These are phyloP conservation scores for Galeopterus variegatus DNA, from an alignment of 2,113 vertebrate genomes.

Conservation along the genomic window DNA sequence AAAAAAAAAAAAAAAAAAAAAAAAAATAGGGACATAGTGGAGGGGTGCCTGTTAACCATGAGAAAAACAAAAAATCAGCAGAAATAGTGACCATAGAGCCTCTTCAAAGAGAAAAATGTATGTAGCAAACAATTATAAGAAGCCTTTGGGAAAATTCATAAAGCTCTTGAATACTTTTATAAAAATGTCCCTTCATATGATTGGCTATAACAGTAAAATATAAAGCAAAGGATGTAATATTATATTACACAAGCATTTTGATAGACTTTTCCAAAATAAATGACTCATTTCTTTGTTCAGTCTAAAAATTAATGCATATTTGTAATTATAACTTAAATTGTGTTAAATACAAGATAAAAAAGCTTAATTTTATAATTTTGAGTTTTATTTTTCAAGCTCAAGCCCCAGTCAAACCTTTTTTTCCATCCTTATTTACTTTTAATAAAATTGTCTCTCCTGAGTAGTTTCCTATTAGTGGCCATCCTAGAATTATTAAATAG, in stretches of 20 bases:
- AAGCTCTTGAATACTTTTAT: not conserved
- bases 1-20: no score
- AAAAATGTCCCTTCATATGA: not conserved
- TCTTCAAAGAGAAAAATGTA: not conserved
- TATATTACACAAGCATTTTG: not conserved
- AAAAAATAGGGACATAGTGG: not conserved
- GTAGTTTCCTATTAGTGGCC: not conserved
- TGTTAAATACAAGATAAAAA: not conserved
- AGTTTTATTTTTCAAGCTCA: constrained; percentile 50
- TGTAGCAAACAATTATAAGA: not conserved
- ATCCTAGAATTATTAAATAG: not conserved
- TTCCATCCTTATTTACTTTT: not conserved
- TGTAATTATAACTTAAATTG: constrained; percentile 24
- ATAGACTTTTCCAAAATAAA: constrained; percentile 28
- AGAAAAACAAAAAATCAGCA: not conserved
- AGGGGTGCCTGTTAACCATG: not conserved
- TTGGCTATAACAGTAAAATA: not conserved
- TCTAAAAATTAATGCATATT: constrained; percentile 16
- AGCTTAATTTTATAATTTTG: constrained; percentile 5
- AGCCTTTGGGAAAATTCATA: not conserved
- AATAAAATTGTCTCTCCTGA: not conserved
- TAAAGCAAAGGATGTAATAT: not conserved
- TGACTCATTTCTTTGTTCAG: constrained; percentile 31
- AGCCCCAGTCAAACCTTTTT: not conserved
- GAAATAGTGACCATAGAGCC: not conserved